A percentile compares a stretch with the other conserved stretches of the same genome.
These are phyloP conservation scores for Pontoporia blainvillei DNA, from an alignment of 2,113 vertebrate genomes.

Conservation along the genomic window DNA sequence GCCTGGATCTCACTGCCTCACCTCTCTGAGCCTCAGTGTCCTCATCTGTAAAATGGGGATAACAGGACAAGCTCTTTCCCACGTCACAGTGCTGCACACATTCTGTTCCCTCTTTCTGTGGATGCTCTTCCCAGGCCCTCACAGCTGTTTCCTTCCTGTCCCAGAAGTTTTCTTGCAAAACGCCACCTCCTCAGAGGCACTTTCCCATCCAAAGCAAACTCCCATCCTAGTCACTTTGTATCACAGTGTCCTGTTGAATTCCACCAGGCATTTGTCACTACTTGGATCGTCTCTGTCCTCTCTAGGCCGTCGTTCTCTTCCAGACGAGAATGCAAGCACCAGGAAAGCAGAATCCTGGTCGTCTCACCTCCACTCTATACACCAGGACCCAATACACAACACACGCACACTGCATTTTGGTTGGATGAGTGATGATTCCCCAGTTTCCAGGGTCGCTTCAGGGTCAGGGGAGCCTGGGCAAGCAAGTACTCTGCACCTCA, in stretches of 20 bases:
- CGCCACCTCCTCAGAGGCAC: background rate
- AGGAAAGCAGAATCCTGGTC: background rate
- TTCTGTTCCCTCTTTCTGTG: background rate
- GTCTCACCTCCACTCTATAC: rapidly evolving
- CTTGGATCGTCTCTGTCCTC: background rate
- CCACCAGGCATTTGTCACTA: background rate
- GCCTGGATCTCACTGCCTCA: background rate
- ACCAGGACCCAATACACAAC: rapidly evolving
- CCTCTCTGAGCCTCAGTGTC: background rate
- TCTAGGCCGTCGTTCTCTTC: too few relatives aligned
- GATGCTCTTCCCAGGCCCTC: background rate
- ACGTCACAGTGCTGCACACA: background rate
- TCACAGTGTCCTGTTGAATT: background rate
- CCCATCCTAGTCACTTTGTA: background rate
- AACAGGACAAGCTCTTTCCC: background rate
- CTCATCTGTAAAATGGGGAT: background rate
- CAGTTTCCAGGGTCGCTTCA: background rate
- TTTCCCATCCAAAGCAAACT: background rate
- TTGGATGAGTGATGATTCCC: background rate
- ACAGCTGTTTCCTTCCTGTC: background rate
- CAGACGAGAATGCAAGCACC: background rate
- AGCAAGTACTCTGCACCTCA: background rate
- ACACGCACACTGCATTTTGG: background rate
- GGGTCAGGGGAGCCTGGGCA: background rate
- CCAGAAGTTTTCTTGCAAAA: background rate